These are phyloP conservation scores for Alectoris magna DNA, from an alignment of 2,797 vertebrate genomes.

Conservation along the genomic window DNA sequence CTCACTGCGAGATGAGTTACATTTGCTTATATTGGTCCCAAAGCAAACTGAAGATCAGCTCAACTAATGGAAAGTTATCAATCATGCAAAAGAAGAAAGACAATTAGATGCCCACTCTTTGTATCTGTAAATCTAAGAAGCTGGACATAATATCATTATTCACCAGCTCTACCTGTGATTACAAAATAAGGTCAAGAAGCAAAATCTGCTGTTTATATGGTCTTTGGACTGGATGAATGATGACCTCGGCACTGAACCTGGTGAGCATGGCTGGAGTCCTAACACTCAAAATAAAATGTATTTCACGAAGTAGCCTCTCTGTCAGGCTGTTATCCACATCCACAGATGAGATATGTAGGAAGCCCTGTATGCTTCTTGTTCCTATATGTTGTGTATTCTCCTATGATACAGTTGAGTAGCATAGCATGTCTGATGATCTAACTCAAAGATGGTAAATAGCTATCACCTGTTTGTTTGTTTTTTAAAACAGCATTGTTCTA, in stretches of 20 bases:
- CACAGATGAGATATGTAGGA: background rate
- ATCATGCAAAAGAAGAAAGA: background rate
- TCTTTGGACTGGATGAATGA: background rate
- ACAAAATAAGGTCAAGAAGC: background rate
- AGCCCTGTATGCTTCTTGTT: background rate
- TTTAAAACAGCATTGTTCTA: background rate
- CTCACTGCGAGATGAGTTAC: background rate
- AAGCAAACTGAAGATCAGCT: background rate
- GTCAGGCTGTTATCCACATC: background rate
- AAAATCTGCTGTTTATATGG: background rate
- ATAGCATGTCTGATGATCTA: background rate
- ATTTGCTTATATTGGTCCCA: background rate
- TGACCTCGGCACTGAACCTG: background rate
- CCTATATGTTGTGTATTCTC: background rate
- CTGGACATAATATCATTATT: background rate
- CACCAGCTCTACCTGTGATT: background rate
- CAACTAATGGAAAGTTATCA: background rate
- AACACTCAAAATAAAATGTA: background rate
- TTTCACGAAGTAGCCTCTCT: background rate
- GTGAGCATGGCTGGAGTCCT: background rate
- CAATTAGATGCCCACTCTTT: background rate
- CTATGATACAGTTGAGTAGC: background rate
- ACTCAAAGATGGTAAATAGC: background rate
- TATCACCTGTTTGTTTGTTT: background rate
- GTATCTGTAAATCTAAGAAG: constrained; percentile 5